Base-by-base conservation (phyloP, 2,113 vertebrate genomes). In the Chaetops frenatus region DNA sequence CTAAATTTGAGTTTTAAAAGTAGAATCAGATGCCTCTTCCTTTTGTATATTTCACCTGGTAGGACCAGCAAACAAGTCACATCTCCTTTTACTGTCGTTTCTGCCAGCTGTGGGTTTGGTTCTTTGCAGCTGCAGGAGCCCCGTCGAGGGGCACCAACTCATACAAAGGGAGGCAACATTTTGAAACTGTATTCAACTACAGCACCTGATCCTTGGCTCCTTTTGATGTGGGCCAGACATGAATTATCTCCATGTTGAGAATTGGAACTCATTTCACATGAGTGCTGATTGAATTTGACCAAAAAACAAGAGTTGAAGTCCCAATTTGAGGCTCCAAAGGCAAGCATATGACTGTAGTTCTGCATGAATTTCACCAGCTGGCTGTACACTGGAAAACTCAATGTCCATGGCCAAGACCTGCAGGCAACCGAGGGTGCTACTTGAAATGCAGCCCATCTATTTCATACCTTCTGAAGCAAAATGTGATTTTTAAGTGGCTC, bases 1-100 rank as follows among this genome's bases (percentile, higher is more conserved):
- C 8, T 94, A 69, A 88, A 81, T 79, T 73, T 81, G 50, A 57
- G 25, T 60, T 65, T 69, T 84, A 80, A 80, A 91, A 95, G 60
- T 31, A 73, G 57, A 91, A 88, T 87, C 51, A 71, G 18, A 81
- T 72, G 54, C 24, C 36, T 90, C 58, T 90, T 86, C 31, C 23
- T 94, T 83, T 88, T 69, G 40, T 0, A 0, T 60, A 53, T 81
- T 81, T 84, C 64, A 13, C 28, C 10, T 33, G 29, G 36, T 74
- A 94, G 65, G 35, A 69, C 7, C 29, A 85, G 31, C 35, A 77
- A 77, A 66, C 6, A 66, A 29, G 25, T 40, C 35, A 81, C 56
- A 47, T 44, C 9, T 82, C 8, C 48, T 73, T 69, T 65, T 66
- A 28, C 12, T 58, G 8, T 40, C 25, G 57, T 73, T 64, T 36